These are phyloP conservation scores for Numenius phaeopus DNA, from an alignment of 2,797 vertebrate species.

Conservation along the genomic window DNA sequence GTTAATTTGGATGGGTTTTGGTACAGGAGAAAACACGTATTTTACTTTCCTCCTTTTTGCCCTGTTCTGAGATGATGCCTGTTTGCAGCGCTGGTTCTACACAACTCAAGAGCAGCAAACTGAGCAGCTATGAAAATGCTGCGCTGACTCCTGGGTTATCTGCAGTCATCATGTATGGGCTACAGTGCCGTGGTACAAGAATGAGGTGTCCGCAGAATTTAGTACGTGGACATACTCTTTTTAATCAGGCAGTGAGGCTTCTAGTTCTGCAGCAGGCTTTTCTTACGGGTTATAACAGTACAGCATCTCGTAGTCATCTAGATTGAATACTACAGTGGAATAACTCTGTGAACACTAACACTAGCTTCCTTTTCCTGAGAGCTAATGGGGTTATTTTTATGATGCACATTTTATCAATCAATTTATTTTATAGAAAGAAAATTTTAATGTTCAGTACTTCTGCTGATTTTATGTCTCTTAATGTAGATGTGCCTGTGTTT, in stretches of 20 bases:
- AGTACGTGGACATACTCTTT: not conserved
- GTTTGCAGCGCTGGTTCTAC: not conserved
- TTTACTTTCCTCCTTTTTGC: not conserved
- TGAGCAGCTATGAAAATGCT: not conserved
- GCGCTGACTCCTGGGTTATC: not conserved
- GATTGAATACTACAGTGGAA: not conserved
- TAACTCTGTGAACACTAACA: not conserved
- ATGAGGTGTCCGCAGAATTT: not conserved
- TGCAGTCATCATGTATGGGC: not conserved
- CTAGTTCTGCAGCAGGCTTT: not conserved
- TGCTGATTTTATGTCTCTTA: slow-evolving; percentile 35
- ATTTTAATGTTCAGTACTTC: slow-evolving; percentile 8
- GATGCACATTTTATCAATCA: slow-evolving; percentile 36
- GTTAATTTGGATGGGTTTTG: not conserved
- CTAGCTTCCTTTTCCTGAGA: not conserved
- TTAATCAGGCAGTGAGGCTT: not conserved
- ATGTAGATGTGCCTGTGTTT: not conserved
- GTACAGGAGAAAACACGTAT: not conserved
- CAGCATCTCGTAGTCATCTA: not conserved
- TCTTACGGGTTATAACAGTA: not conserved
- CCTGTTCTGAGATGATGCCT: not conserved
- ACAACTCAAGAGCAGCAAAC: not conserved
- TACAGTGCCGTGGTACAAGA: not conserved
- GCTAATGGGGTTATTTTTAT: slow-evolving; percentile 19
- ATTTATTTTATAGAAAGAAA: slow-evolving; percentile 48